Evolutionary conservation across 2,888 invertebrate species (phyloP).

Genomic region (Frankliniella intonsa): DNA sequence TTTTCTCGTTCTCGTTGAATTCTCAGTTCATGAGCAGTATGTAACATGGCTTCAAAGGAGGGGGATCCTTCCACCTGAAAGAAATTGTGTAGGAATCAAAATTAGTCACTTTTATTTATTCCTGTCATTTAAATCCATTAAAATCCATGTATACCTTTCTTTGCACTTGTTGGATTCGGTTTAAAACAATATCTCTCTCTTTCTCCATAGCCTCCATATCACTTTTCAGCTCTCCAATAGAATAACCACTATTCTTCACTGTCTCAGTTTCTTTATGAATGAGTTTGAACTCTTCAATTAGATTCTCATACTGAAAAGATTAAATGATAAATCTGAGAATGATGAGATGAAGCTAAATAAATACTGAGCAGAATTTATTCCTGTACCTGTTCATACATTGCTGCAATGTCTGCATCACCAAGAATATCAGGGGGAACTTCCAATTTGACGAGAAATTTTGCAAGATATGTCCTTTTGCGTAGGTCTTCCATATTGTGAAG

Average conservation of each 20-base stretch:
- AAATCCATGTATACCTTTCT: constrained; percentile 47
- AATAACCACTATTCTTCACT: constrained; percentile 57
- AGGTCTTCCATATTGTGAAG: constrained; percentile 67
- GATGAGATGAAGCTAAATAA: background rate
- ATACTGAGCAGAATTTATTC: background rate
- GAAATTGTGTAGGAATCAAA: background rate
- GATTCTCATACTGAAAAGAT: constrained; percentile 57
- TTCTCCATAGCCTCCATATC: constrained; percentile 83
- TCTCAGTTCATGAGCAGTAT: constrained; percentile 49
- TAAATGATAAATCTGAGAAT: constrained; percentile 27
- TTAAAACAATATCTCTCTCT: constrained; percentile 70
- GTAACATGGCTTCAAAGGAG: constrained; percentile 61
- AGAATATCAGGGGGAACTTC: constrained; percentile 71
- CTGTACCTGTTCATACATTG: constrained; percentile 59
- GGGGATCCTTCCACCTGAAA: constrained; percentile 59
- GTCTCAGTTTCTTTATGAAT: constrained; percentile 66
- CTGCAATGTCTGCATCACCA: constrained; percentile 67
- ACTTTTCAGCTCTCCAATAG: constrained; percentile 72
- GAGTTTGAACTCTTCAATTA: constrained; percentile 76
- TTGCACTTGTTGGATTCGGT: constrained; percentile 56
- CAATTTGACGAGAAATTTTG: constrained; percentile 61
- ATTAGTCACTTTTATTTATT: background rate
- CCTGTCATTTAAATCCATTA: background rate
- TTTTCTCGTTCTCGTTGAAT: constrained; percentile 56
- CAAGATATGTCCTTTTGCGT: constrained; percentile 77